These are phyloP conservation scores for Whitmania pigra DNA, from an alignment of 1,140 invertebrate species.

Conservation along the genomic window DNA sequence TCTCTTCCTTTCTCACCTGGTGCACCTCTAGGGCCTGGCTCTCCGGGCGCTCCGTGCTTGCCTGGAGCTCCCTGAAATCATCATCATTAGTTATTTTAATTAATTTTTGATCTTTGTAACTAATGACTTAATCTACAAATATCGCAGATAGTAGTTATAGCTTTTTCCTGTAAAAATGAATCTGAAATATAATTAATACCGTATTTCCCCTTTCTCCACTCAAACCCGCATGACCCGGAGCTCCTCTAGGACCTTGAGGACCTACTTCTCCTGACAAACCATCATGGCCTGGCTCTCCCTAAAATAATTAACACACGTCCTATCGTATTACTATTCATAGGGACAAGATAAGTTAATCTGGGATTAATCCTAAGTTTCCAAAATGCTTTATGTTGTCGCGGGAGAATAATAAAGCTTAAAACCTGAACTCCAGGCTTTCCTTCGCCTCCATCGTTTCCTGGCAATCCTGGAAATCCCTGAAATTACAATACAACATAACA, in stretches of 20 bases:
- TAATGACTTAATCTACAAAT: not conserved
- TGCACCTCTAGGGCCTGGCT: not conserved
- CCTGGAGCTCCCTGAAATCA: not conserved
- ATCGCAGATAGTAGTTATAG: not conserved
- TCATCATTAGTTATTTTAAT: not conserved
- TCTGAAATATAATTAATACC: too few relatives aligned
- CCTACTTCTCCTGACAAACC: not conserved
- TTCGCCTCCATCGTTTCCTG: constrained; percentile 2
- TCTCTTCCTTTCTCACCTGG: constrained; percentile 6
- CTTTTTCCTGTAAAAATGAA: too few relatives aligned
- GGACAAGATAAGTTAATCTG: too few relatives aligned
- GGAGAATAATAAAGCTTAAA: not conserved
- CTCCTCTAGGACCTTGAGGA: not conserved
- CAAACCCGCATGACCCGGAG: too few relatives aligned
- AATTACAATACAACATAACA: not conserved
- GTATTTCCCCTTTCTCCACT: too few relatives aligned
- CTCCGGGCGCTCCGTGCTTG: not conserved
- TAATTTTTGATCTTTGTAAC: not conserved
- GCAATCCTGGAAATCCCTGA: constrained; percentile 3
- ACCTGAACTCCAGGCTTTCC: not conserved
- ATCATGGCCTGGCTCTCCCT: not conserved
- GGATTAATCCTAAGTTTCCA: too few relatives aligned
- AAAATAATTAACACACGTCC: not conserved
- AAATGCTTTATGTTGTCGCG: too few relatives aligned
- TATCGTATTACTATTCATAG: not conserved